phyloP scores from a whole-genome alignment of 2,888 invertebrate species.

The Temnothorax unifasciatus region DNA sequence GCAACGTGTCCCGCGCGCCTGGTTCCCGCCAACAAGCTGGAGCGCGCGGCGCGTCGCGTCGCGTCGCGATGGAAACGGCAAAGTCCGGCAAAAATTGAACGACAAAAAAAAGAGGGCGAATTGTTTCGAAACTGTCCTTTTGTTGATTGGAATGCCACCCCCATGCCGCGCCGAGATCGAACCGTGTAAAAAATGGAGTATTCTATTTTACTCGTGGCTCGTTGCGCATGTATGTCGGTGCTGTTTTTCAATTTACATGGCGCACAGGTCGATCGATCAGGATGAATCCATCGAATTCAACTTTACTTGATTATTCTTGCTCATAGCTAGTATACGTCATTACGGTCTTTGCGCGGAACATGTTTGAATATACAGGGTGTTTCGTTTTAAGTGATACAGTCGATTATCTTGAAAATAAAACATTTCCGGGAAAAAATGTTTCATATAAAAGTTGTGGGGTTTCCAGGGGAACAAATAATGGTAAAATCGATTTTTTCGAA shows the following conservation, averaged over 20 bases:
- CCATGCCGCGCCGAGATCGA: constrained; percentile 54
- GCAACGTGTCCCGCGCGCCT: constrained; percentile 68
- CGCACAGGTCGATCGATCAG: constrained; percentile 28
- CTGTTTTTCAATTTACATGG: constrained; percentile 40
- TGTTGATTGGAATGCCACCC: constrained; percentile 69
- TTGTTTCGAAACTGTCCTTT: constrained; percentile 69
- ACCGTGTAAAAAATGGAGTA: constrained; percentile 44
- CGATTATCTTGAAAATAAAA: too few species aligned
- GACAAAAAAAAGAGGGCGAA: constrained; percentile 40
- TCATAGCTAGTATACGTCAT: background rate
- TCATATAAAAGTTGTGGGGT: background rate
- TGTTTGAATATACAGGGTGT: background rate
- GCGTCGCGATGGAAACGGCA: constrained; percentile 64
- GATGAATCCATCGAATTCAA: constrained; percentile 12
- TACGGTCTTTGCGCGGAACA: background rate
- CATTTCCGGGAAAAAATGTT: background rate
- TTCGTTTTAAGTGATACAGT: too few species aligned
- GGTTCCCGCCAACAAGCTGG: constrained; percentile 14
- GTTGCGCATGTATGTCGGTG: constrained; percentile 26
- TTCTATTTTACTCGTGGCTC: constrained; percentile 38
- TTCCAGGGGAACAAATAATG: too few species aligned
- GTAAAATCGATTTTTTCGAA: too few species aligned
- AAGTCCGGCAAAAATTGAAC: constrained; percentile 63
- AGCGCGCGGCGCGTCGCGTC: constrained; percentile 13
- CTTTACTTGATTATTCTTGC: constrained; percentile 12